These are phyloP conservation scores for Calameuta pallipes DNA, from an alignment of 2,888 invertebrate species.

Conservation along the genomic window DNA sequence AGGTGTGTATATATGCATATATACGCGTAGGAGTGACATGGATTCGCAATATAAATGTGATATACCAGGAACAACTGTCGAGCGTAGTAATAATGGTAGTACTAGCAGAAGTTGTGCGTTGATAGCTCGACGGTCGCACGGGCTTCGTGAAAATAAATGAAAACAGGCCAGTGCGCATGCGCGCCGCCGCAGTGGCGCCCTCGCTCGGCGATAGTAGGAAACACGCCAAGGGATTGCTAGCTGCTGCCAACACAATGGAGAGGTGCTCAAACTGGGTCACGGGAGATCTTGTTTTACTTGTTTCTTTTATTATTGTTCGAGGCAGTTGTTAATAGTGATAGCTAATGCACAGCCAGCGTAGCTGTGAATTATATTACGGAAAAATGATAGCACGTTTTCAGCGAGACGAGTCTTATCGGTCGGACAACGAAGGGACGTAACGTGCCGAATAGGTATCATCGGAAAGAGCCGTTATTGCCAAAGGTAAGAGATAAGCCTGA, in stretches of 20 bases:
- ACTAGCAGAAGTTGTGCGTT: neutral
- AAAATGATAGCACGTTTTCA: neutral
- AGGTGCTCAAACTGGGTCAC: slow-evolving; percentile 8
- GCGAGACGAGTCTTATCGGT: neutral
- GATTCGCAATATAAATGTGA: neutral
- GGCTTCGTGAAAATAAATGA: neutral
- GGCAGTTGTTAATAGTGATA: neutral
- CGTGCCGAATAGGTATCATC: neutral
- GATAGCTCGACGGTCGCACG: neutral
- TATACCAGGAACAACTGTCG: neutral
- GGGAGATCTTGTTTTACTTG: neutral
- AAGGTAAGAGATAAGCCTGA: neutral
- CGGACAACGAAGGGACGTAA: neutral
- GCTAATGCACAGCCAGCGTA: neutral
- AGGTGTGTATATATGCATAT: neutral
- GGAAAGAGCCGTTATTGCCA: neutral
- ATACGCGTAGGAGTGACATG: neutral
- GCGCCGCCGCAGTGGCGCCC: neutral
- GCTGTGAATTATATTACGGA: neutral
- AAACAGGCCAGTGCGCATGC: neutral
- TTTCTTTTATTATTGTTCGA: neutral
- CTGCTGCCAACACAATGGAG: neutral
- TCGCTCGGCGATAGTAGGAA: neutral
- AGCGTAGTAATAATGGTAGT: neutral
- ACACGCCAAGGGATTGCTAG: neutral